Evolutionary conservation across 2,888 invertebrate species (phyloP).

Genomic region (Apocheima hispidaria): DNA sequence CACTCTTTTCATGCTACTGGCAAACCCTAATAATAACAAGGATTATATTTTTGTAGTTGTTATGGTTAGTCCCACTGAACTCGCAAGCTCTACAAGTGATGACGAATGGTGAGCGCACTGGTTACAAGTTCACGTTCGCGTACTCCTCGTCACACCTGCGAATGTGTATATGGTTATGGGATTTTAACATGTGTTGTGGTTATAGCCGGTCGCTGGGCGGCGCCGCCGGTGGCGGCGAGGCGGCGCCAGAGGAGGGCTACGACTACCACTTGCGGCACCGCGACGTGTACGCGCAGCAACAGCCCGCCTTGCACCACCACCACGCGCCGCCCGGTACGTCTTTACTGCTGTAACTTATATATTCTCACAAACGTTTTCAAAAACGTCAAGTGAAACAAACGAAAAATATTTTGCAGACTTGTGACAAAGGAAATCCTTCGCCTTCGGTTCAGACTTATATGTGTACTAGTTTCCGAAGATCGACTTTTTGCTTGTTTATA

Average conservation of each 20-base stretch:
- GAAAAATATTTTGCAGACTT: background rate
- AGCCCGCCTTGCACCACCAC: constrained; percentile 71
- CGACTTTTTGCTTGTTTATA: too few species aligned
- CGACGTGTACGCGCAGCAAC: constrained; percentile 75
- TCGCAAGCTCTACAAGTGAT: too few species aligned
- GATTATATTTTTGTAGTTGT: too few species aligned
- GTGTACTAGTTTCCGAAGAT: too few species aligned
- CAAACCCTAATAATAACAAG: too few species aligned
- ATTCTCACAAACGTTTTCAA: background rate
- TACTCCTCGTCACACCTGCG: too few species aligned
- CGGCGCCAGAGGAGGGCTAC: constrained; percentile 90
- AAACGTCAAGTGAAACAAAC: background rate
- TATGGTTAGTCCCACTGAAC: too few species aligned
- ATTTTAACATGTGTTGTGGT: background rate
- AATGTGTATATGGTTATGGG: too few species aligned
- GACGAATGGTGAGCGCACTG: too few species aligned
- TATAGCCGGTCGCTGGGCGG: constrained; percentile 83
- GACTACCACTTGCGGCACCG: constrained; percentile 85
- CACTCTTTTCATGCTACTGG: too few species aligned
- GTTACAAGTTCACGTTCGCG: too few species aligned
- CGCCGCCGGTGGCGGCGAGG: constrained; percentile 89
- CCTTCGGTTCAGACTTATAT: too few species aligned
- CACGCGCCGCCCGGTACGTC: constrained; percentile 71
- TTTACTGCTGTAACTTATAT: background rate
- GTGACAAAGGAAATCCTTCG: background rate